Percentiles rank a stretch among this genome's conserved stretches.
Conservation (phyloP, 2,797 vertebrate genomes). For the Parotocinclus haroldoi region DNA sequence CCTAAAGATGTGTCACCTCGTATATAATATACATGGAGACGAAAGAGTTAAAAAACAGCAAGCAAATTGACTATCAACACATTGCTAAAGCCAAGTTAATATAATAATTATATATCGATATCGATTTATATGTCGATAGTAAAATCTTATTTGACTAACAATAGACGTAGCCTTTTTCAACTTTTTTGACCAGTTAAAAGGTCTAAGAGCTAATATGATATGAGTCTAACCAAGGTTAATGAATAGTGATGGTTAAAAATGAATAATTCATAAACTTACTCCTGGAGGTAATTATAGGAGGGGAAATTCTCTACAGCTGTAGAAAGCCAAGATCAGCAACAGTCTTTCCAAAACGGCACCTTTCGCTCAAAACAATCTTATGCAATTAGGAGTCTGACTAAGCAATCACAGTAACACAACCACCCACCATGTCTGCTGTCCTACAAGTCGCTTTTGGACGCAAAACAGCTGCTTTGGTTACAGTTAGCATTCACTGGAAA, state of each 20-base stretch:
- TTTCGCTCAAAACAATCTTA: slow-evolving; percentile 38
- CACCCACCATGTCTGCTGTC: slow-evolving; percentile 47
- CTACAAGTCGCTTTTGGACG: slow-evolving; percentile 38
- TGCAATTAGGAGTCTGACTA: slow-evolving; percentile 47
- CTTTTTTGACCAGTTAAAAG: not conserved
- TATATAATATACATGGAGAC: not conserved
- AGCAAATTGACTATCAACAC: not conserved
- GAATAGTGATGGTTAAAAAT: slow-evolving; percentile 5
- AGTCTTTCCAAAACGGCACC: slow-evolving; percentile 40
- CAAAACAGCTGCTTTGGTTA: slow-evolving; percentile 48
- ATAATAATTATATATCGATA: no score
- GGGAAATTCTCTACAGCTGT: slow-evolving; percentile 21
- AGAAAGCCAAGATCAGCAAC: slow-evolving; percentile 20
- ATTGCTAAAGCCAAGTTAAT: not conserved
- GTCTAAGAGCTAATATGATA: not conserved
- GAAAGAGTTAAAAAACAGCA: slow-evolving; percentile 20
- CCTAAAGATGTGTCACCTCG: slow-evolving; percentile 30
- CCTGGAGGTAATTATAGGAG: slow-evolving; percentile 16
- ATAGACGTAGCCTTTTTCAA: not conserved
- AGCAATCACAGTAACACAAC: slow-evolving; percentile 39
- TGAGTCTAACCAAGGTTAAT: not conserved
- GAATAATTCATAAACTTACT: slow-evolving; percentile 3
- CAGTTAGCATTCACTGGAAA: slow-evolving; percentile 43
- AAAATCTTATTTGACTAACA: not conserved
- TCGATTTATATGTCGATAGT: no score